Evolutionary conservation across 1,140 invertebrate genomes (phyloP), one percentile per base, ranked within the genome.

Genomic region (Platyscapa corneri): DNA sequence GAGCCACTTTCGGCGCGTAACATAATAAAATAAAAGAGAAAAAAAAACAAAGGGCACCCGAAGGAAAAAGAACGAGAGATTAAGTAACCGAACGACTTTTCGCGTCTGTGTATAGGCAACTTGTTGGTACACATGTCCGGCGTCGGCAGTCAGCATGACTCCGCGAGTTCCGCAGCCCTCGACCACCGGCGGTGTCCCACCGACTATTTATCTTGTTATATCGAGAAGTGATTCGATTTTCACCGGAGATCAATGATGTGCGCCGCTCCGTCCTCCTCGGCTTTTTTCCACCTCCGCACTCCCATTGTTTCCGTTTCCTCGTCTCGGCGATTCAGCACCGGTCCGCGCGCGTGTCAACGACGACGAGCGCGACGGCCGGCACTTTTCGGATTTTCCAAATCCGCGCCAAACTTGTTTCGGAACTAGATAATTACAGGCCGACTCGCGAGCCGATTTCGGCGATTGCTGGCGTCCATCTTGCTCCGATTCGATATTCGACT

Each of bases 131-230:
- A 87, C 84, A 39, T 82, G 75, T 82, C 77, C 75, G 49, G 83
- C 87, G 79, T 81, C 81, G 77, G 89, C 84, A 91, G 91, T 92
- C 91, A 92, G 88, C 89, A 90, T 92, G 91, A 92, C 89, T 90
- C 64, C 85, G 89, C 89, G 87, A 89, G 90, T 80, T 80, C 49
- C 82, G 60, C 23, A 39, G 85, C 84, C 89, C 89, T 87, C 89
- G 89, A 91, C 90, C 90, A 91, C 90, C 90, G 86, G 88, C 88
- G 89, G 88, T 89, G 88, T 89, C 89, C 89, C 81, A 88, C 80
- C 89, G 86, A 91, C 91, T 92, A 92, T 92, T 92, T 92, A 92
- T 92, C 91, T 92, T 91, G 89, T 92, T 91, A 92, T 88, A 91
- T 90, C 86, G 87, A 64, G 23, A 88, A 88, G 87, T 88, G 89